A percentile compares a stretch with the other conserved stretches of the same genome.
Conservation (phyloP, 2,888 invertebrate genomes). For the Apomyelois bistriatella region DNA sequence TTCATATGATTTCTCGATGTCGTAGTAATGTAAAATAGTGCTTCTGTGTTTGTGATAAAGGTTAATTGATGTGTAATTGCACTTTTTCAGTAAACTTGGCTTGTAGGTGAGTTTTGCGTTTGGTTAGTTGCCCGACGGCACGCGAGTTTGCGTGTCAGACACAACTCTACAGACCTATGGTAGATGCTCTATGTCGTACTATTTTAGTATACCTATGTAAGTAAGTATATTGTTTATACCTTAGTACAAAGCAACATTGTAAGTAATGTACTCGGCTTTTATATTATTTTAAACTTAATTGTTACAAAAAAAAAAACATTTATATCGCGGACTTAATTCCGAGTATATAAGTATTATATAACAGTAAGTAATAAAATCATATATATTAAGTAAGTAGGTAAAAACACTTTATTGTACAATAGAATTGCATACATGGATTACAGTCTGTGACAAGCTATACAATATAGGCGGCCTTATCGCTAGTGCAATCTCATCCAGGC, state of each 20-base stretch:
- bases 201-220: constrained; percentile 3
- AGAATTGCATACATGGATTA: too few relatives aligned
- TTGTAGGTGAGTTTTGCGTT: constrained; percentile 45
- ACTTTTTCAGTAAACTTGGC: constrained; percentile 47
- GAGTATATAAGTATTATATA: not conserved
- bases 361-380: too few relatives aligned
- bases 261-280: not conserved
- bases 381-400: too few relatives aligned
- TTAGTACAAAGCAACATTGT: constrained; percentile 19
- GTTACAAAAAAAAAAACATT: not conserved
- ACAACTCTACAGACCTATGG: constrained; percentile 22
- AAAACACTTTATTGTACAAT: too few relatives aligned
- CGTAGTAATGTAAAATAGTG: constrained; percentile 25
- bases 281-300: too few relatives aligned
- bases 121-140: constrained; percentile 56
- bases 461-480: too few relatives aligned
- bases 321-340: not conserved
- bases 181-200: constrained; percentile 9
- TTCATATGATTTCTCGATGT: constrained; percentile 11
- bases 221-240: not conserved
- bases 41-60: constrained; percentile 29
- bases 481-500: too few relatives aligned
- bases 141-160: constrained; percentile 62
- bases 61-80: constrained; percentile 38
- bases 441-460: too few relatives aligned